Conservation (phyloP, 1,140 invertebrate species). For the Drosophila trapezifrons region DNA sequence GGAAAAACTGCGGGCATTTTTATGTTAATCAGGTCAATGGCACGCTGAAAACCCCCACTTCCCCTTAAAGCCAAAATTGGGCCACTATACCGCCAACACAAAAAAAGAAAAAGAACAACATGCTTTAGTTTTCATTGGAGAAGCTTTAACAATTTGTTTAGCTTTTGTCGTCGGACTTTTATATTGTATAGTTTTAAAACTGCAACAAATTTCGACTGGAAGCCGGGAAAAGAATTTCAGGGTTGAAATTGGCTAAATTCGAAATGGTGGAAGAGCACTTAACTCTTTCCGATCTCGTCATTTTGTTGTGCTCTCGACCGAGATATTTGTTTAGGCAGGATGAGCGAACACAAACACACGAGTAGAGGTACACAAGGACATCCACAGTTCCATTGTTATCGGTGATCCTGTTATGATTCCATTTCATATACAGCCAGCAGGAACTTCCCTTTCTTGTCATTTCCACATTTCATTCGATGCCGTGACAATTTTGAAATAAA, state of each 20-base stretch:
- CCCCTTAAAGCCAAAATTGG: slow-evolving; percentile 30
- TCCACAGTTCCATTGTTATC: slow-evolving; percentile 30
- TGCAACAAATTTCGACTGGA: slow-evolving; percentile 16
- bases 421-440: slow-evolving; percentile 49
- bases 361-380: slow-evolving; percentile 29
- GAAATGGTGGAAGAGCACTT: slow-evolving; percentile 10
- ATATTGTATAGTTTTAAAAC: slow-evolving; percentile 13
- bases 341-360: slow-evolving; percentile 26
- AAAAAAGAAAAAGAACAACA: slow-evolving; percentile 3
- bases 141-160: slow-evolving; percentile 32
- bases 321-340: slow-evolving; percentile 66
- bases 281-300: slow-evolving; percentile 36
- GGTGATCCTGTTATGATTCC: slow-evolving; percentile 65
- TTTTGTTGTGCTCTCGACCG: slow-evolving; percentile 46
- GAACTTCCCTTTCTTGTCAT: slow-evolving; percentile 25
- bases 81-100: slow-evolving; percentile 14
- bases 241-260: slow-evolving; percentile 17
- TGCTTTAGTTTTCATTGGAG: slow-evolving; percentile 21
- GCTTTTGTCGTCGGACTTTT: too few species aligned
- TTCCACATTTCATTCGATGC: too few species aligned
- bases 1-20: slow-evolving; percentile 69
- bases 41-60: slow-evolving; percentile 32
- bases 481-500: slow-evolving; percentile 38
- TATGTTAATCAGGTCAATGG: slow-evolving; percentile 80
- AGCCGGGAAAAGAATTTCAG: not conserved